Conservation (phyloP, 2,113 vertebrate genomes). For the Microtus montanus region DNA sequence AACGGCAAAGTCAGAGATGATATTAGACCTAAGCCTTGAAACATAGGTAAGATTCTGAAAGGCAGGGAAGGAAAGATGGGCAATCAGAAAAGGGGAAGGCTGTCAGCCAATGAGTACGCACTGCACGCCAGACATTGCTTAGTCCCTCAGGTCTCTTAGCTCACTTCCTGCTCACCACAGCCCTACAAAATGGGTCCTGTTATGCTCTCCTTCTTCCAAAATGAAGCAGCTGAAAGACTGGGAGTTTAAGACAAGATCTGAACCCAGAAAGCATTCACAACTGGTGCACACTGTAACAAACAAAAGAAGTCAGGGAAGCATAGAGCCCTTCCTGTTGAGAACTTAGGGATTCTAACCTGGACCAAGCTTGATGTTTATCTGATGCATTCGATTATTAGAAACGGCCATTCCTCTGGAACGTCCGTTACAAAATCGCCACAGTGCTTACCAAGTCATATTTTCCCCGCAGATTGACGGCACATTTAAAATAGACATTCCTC, state of each 20-base stretch:
- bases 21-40: background rate
- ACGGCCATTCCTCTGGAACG: background rate
- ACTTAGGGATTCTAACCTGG: background rate
- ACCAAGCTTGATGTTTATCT: background rate
- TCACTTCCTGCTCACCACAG: background rate
- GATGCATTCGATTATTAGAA: background rate
- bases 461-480: constrained; percentile 94
- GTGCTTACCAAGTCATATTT: background rate
- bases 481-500: constrained; percentile 93
- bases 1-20: background rate
- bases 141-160: background rate
- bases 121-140: background rate
- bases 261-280: background rate
- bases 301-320: background rate
- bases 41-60: background rate
- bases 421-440: background rate
- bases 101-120: background rate
- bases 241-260: background rate
- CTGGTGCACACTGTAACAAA: rapidly evolving
- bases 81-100: background rate
- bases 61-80: background rate
- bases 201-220: background rate
- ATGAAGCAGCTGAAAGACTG: background rate
- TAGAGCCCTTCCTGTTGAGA: background rate
- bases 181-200: background rate